Percentiles rank a stretch among this genome's conserved stretches.
phyloP scores from a whole-genome alignment of 2,888 invertebrate species.

The Andrena bicolor region DNA sequence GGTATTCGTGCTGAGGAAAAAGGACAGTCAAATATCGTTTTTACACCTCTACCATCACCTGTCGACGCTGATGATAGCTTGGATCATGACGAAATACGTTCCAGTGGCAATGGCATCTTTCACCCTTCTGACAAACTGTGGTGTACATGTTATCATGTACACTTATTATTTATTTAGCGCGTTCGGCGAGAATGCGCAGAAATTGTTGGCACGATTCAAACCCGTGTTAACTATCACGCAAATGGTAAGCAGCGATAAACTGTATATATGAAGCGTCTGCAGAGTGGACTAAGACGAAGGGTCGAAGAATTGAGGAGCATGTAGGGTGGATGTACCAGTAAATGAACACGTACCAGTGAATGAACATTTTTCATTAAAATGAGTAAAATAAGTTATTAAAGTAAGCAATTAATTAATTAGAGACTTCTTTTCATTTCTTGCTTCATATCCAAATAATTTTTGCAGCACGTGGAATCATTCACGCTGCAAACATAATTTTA shows the following conservation, averaged over 20 bases:
- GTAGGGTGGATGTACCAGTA: too few species aligned
- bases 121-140: constrained; percentile 87
- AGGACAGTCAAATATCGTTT: constrained; percentile 87
- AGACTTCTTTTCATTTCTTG: too few species aligned
- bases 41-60: constrained; percentile 88
- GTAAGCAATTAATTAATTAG: too few species aligned
- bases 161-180: constrained; percentile 89
- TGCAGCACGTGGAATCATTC: too few species aligned
- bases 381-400: too few species aligned
- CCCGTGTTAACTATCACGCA: constrained; percentile 87
- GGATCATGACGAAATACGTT: constrained; percentile 87
- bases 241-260: constrained; percentile 86
- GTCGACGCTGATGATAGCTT: constrained; percentile 87
- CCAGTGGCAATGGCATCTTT: constrained; percentile 88
- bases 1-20: constrained; percentile 90
- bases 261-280: background rate
- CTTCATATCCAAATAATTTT: too few species aligned
- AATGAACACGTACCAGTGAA: too few species aligned
- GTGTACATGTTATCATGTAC: constrained; percentile 91
- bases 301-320: too few species aligned
- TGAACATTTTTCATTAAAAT: too few species aligned
- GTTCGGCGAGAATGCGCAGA: constrained; percentile 82
- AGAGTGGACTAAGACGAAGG: background rate
- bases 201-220: constrained; percentile 85
- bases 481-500: too few species aligned